Base-by-base conservation (phyloP, 2,888 invertebrate genomes). In the Notodonta dromedarius region DNA sequence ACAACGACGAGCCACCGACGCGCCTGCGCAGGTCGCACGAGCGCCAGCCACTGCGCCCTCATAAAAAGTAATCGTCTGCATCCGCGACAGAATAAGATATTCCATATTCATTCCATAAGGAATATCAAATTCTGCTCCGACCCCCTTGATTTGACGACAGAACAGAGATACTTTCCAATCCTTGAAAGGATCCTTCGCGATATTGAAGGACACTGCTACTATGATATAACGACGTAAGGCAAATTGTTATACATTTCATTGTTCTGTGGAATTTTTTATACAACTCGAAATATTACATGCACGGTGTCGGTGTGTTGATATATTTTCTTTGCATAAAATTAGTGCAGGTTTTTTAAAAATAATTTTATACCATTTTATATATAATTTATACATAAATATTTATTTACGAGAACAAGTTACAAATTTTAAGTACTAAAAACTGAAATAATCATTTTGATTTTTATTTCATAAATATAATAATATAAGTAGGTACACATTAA, bases 1-100 rank as follows among this genome's bases (percentile, higher is more conserved):
- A 82, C 59, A 77, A 74, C 51, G 90, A 91, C 59, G 92, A 93
- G 57, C 83, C 84, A 0, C 92, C 92, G 0, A 91, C 89, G 56
- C 83, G 91, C 32, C 75, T 92, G 56, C 88, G 89, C 8, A 84
- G 86, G 7, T 73, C 82, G 0, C 79, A 84, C 59, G 89, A 88
- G 39, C 84, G 87, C 14, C 74, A 63, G 39, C 64, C 62, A 4
- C 60, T 51, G 24, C 81, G 83, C 7, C 12, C 65, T 5, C 65
- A 70, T 40, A 88, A 85, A 66, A 88, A 88, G 73, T 85, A 78
- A 79, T 59, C 42, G 1, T 50, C 14, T 16, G 16, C 13, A 42
- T 6, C 14, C 14, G 58, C 52, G 52, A 56, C 32, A 52, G 62
- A 69, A 61, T 59, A 61, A 16, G 70, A 51, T 71, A 69, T 69